Percentiles rank a stretch among this genome's conserved stretches.
phyloP scores from a whole-genome alignment of 2,113 vertebrate species.

The Heterotis niloticus region DNA sequence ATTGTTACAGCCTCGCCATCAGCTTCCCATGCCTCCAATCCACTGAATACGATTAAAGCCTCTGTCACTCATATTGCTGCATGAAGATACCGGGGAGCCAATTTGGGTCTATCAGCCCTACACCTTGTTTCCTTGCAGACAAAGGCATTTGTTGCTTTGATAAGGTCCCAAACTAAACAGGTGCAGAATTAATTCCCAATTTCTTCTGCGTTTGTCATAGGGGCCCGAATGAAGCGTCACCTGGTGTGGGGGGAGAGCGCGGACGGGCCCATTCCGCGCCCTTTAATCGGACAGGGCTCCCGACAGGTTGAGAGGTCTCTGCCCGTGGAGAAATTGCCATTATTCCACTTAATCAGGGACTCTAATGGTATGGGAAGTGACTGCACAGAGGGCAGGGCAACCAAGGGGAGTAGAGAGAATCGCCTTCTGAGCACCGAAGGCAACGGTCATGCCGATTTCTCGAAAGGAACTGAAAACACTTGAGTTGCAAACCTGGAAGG shows the following conservation, averaged over 20 bases:
- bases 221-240: constrained; percentile 75
- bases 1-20: constrained; percentile 31
- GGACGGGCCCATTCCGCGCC: constrained; percentile 49
- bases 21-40: constrained; percentile 35
- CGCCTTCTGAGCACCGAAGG: background rate
- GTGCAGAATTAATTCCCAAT: constrained; percentile 75
- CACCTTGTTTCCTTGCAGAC: constrained; percentile 62
- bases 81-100: constrained; percentile 61
- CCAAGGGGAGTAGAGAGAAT: constrained; percentile 7
- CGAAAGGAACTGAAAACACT: background rate
- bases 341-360: constrained; percentile 55
- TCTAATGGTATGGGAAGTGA: constrained; percentile 36
- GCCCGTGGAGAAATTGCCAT: constrained; percentile 62
- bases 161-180: constrained; percentile 65
- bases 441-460: background rate
- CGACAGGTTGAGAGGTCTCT: constrained; percentile 56
- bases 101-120: constrained; percentile 65
- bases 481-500: background rate
- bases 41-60: constrained; percentile 43
- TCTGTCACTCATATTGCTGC: constrained; percentile 58
- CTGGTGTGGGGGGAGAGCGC: constrained; percentile 65
- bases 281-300: constrained; percentile 64
- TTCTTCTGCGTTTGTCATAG: constrained; percentile 68
- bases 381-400: constrained; percentile 35
- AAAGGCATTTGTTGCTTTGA: constrained; percentile 68